phyloP scores from a whole-genome alignment of 2,113 vertebrate species.

The Sinocyclocheilus anshuiensis region DNA sequence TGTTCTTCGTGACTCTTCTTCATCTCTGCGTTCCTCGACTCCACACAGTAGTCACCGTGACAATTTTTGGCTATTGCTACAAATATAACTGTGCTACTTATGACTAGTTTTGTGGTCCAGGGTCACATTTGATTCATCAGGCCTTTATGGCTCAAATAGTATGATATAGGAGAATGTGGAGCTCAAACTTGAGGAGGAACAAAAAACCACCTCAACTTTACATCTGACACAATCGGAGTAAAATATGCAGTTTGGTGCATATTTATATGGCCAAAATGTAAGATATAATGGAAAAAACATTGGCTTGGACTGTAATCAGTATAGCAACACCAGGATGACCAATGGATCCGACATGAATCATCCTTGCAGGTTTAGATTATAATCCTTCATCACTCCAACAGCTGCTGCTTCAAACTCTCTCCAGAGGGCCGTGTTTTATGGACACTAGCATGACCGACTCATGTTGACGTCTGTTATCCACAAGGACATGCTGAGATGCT shows the following conservation, averaged over 20 bases:
- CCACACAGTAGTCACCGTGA: too few relatives aligned
- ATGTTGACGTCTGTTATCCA: neutral
- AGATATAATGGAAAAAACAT: neutral
- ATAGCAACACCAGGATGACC: conserved; percentile 1
- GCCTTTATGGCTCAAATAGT: too few relatives aligned
- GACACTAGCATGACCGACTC: neutral
- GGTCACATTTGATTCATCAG: too few relatives aligned
- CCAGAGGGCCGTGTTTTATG: neutral
- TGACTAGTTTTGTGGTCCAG: too few relatives aligned
- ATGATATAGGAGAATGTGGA: too few relatives aligned
- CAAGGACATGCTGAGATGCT: conserved; percentile 24
- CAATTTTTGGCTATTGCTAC: too few relatives aligned
- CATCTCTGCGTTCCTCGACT: too few relatives aligned
- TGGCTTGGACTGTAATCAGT: neutral
- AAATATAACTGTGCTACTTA: too few relatives aligned
- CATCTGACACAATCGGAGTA: too few relatives aligned
- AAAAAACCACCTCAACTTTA: neutral
- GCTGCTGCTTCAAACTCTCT: conserved; percentile 7
- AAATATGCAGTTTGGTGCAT: too few relatives aligned
- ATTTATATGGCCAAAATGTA: neutral
- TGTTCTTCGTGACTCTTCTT: too few relatives aligned
- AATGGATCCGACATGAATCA: neutral
- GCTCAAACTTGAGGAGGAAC: neutral
- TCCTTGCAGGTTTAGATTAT: neutral
- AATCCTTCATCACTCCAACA: conserved; percentile 1